Evolutionary conservation across 2,888 invertebrate genomes (phyloP), one percentile per base, ranked within the genome.

Genomic region (Stenichneumon culpator): DNA sequence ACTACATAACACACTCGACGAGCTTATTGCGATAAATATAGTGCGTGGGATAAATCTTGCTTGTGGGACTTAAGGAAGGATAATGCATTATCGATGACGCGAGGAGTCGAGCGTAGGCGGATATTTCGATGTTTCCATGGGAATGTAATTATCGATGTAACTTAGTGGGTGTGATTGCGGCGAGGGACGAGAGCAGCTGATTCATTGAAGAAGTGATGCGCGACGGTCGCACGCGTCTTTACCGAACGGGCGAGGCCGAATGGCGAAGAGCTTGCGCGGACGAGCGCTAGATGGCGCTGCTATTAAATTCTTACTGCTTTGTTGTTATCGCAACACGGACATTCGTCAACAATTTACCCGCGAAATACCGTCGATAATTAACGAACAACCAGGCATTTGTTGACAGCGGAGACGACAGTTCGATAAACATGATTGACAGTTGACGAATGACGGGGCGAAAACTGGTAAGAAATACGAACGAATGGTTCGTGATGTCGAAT

Each of bases 291-390:
- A 50, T 3, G 19, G 11, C 74, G 0, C 22, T 19, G n/a, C 19
- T 3, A 1, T 0, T 0, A 16, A 9, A 7, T 28, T 74, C 60
- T 25, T 25, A 44, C 9, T 9, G 63, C n/a, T 63, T 74, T 74
- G 74, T 74, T 63, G 63, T 74, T 50, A 39, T 63, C n/a, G 4
- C 47, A 32, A 1, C 1, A 5, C 60, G 16, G 47, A 47, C 39
- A 14, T 52, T 63, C 65, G 50, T 25, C 74, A 52, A 60, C 44
- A 50, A 32, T 75, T 65, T 32, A 65, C 50, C 47, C 32, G 32
- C 32, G 47, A 65, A 65, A 50, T 22, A 50, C 25, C 32, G 36
- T 57, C 63, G 47, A 65, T 28, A 65, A 52, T 77, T 25, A 9
- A 28, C 28, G 25, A 60, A 60, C 28, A 32, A 60, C 16, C 5